phyloP scores from a whole-genome alignment of 2,888 invertebrate genomes.

The Campoletis raptor region DNA sequence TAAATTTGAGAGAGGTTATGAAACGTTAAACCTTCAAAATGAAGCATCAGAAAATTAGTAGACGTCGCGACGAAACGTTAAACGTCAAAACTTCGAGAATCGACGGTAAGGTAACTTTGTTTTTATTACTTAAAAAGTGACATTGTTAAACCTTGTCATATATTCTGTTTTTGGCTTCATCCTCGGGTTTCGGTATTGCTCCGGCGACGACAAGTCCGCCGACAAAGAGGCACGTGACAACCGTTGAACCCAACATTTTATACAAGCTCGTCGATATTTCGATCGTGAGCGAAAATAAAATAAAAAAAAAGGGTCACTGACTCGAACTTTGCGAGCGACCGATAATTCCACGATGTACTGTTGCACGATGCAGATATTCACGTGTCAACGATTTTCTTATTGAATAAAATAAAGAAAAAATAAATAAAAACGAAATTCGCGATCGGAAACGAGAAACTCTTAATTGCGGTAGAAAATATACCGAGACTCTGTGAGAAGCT shows the following conservation, averaged over 20 bases:
- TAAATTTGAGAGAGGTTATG: constrained; percentile 33
- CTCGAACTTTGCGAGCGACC: constrained; percentile 2
- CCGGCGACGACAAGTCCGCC: constrained; percentile 75
- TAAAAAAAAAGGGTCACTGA: constrained; percentile 4
- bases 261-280: background rate
- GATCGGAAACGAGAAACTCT: background rate
- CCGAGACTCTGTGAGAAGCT: constrained; percentile 6
- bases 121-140: background rate
- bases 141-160: constrained; percentile 85
- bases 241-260: constrained; percentile 46
- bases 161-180: constrained; percentile 87
- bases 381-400: background rate
- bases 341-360: background rate
- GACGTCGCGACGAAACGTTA: background rate
- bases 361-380: background rate
- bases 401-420: constrained; percentile 1
- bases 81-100: background rate
- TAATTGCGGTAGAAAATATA: constrained; percentile 13
- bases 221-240: constrained; percentile 57
- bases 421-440: constrained; percentile 26
- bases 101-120: background rate
- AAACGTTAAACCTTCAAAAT: background rate
- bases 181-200: constrained; percentile 91
- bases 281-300: background rate
- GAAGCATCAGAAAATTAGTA: background rate